phyloP scores from a whole-genome alignment of 2,888 invertebrate genomes.

The Nemurella pictetii region DNA sequence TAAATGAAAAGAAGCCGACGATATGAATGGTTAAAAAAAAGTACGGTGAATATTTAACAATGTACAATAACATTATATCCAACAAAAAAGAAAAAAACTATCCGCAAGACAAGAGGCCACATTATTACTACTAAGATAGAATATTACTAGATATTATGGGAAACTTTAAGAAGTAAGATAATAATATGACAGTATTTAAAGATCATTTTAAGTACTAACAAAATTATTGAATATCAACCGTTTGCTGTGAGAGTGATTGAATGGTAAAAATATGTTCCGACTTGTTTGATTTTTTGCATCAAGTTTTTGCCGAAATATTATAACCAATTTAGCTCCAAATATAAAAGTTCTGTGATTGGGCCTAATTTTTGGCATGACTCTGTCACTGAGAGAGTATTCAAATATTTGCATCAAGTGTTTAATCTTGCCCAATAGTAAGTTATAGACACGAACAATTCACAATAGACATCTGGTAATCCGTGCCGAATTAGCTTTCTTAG shows the following conservation, averaged over 20 bases:
- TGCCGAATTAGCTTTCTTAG: too few relatives aligned
- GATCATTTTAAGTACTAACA: slow-evolving; percentile 21
- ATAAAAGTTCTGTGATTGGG: too few relatives aligned
- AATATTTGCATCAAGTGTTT: too few relatives aligned
- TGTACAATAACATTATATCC: slow-evolving; percentile 13
- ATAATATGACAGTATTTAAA: slow-evolving; percentile 22
- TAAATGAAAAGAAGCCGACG: background rate
- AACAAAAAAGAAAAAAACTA: background rate
- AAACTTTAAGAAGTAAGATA: slow-evolving; percentile 12
- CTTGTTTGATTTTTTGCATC: background rate
- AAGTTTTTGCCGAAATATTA: background rate
- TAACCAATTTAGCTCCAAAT: background rate
- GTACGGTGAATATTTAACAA: background rate
- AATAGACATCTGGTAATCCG: too few relatives aligned
- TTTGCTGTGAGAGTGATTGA: slow-evolving; percentile 15
- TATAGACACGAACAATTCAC: too few relatives aligned
- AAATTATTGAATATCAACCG: slow-evolving; percentile 13
- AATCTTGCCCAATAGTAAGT: too few relatives aligned
- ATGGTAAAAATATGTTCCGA: background rate
- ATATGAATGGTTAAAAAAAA: background rate
- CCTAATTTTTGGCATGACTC: background rate
- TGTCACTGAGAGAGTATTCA: too few relatives aligned
- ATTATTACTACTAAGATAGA: background rate
- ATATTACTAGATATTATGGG: background rate
- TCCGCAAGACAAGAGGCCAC: background rate